Evolutionary conservation across 2,888 invertebrate species (phyloP), one percentile per base, ranked within the genome.

Genomic region (Eustalomyia histrio): DNA sequence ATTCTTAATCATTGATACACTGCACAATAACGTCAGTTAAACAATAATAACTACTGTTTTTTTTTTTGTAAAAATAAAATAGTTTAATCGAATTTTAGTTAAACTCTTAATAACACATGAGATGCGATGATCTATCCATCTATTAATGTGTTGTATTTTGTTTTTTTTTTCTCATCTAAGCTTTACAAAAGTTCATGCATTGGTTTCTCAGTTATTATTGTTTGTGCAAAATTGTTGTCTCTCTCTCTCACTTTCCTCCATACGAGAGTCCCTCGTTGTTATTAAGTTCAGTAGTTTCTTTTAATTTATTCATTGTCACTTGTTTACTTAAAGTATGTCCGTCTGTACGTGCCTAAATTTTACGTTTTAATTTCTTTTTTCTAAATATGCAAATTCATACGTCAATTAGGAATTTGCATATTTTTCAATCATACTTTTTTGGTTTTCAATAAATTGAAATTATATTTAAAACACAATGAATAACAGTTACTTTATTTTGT

Each of bases 41-140:
- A 47, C 4, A 47, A 47, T 3, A 47, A 47, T 47, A n/a, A 47
- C 43, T 47, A 47, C n/a, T 29, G 1, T 29, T 29, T 29, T 24
- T 24, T 24, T 24, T 24, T 4, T 29, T 29, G 7, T 29, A 29
- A 47, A n/a, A 47, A n/a, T 14, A n/a, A 2, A 43, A 47, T 2
- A 47, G 43, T 47, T 47, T 47, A 47, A n/a, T 47, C 10, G 39
- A 39, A 14, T 47, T 39, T 47, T 47, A 47, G n/a, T 47, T 47
- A 14, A 47, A 24, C 16, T 58, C 57, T 58, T n/a, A 33, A 24
- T 29, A 9, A 24, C 7, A 12, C 0, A 55, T n/a, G n/a, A 47
- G 14, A 47, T 43, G 43, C 2, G 12, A 14, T n/a, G 14, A 47
- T 47, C 43, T 47, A 14, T 14, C 14, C 21, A 21, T 47, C n/a